Percentiles rank a stretch among this genome's conserved stretches.
These are phyloP conservation scores for Struthidea cinerea DNA, from an alignment of 2,113 vertebrate genomes.

Conservation along the genomic window DNA sequence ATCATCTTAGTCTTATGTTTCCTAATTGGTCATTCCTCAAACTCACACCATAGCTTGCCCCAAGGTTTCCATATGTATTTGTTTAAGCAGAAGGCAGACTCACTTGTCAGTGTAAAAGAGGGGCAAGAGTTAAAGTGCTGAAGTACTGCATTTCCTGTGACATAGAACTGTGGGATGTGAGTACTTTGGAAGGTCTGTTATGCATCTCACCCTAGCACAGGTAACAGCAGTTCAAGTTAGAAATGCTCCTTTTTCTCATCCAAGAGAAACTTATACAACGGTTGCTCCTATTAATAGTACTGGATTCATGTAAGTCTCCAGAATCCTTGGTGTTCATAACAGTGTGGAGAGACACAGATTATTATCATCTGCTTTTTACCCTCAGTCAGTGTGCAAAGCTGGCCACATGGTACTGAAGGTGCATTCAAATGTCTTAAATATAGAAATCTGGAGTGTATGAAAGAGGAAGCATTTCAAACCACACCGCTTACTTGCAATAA, in stretches of 20 bases:
- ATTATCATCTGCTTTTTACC: neutral
- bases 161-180: rapidly evolving
- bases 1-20: neutral
- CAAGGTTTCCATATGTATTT: neutral
- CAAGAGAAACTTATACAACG: neutral
- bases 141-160: neutral
- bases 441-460: neutral
- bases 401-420: neutral
- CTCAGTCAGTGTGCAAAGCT: neutral
- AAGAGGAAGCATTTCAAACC: neutral
- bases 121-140: neutral
- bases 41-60: neutral
- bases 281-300: neutral
- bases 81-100: neutral
- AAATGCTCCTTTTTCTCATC: neutral
- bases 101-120: neutral
- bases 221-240: neutral
- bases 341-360: neutral
- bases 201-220: neutral
- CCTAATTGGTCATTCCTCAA: neutral
- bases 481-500: neutral
- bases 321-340: neutral
- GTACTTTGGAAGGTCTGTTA: neutral
- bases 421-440: neutral
- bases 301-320: neutral